Evolutionary conservation across 2,113 vertebrate species (phyloP).

Genomic region (Corapipo altera): DNA sequence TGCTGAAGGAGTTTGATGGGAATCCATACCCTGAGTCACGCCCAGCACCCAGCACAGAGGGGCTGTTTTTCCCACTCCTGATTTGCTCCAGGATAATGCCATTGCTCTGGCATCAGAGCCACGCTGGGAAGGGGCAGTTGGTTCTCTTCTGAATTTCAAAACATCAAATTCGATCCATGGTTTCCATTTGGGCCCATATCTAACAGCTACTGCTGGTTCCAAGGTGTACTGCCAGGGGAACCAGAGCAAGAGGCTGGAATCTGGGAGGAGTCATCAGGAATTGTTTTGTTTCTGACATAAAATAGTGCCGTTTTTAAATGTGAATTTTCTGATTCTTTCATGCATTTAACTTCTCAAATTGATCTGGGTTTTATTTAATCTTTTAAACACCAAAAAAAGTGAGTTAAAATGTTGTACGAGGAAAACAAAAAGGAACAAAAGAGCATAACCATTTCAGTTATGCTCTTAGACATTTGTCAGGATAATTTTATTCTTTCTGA

Average conservation of each 20-base stretch:
- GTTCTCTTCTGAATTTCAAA: background rate
- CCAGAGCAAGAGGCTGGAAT: background rate
- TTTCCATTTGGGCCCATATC: background rate
- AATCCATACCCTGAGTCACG: background rate
- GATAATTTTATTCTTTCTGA: background rate
- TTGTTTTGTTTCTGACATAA: background rate
- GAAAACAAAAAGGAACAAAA: background rate
- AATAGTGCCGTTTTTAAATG: background rate
- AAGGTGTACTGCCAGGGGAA: background rate
- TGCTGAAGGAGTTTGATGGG: background rate
- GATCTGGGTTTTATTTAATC: background rate
- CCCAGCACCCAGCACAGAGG: background rate
- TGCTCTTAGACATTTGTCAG: background rate
- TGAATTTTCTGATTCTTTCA: background rate
- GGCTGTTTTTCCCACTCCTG: background rate
- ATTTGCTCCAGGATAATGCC: background rate
- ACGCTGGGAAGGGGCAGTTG: background rate
- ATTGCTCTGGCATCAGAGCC: background rate
- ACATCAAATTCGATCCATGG: rapidly evolving
- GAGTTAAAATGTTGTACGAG: background rate
- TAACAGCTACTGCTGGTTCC: background rate
- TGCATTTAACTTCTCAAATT: background rate
- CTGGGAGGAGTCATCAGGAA: background rate
- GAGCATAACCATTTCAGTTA: background rate
- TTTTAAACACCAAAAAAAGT: background rate